A percentile compares a stretch with the other conserved stretches of the same genome.
Evolutionary conservation across 2,888 invertebrate species (phyloP).

Genomic region (Pyrochroa serraticornis): DNA sequence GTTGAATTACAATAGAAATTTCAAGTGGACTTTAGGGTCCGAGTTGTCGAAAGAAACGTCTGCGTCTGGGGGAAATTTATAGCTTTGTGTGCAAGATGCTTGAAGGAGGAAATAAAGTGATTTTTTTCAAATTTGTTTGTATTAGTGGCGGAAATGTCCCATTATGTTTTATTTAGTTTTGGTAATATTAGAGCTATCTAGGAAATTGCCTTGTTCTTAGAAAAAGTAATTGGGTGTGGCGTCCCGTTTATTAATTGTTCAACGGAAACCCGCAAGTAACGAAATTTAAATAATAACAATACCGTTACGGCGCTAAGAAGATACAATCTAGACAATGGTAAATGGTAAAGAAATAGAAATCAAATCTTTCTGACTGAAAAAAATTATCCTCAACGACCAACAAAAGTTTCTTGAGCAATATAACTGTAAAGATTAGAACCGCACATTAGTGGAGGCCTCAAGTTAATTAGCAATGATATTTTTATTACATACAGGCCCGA

Average conservation of each 20-base stretch:
- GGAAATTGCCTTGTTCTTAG: slow-evolving; percentile 1
- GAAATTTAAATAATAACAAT: slow-evolving; percentile 31
- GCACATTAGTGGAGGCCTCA: too few species aligned
- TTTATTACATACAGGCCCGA: too few species aligned
- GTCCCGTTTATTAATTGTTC: slow-evolving; percentile 38
- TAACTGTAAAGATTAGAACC: too few species aligned
- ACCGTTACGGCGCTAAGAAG: slow-evolving; percentile 26
- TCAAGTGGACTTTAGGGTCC: too few species aligned
- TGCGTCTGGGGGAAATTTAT: slow-evolving; percentile 10
- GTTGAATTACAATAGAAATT: too few species aligned
- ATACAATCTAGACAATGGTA: slow-evolving; percentile 1
- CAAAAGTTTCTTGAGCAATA: too few species aligned
- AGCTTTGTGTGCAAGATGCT: not conserved
- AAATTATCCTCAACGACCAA: too few species aligned
- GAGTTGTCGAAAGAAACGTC: not conserved
- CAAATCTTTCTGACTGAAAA: too few species aligned
- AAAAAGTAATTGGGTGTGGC: slow-evolving; percentile 34
- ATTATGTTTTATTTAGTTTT: slow-evolving; percentile 14
- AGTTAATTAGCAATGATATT: too few species aligned
- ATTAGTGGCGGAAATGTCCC: slow-evolving; percentile 17
- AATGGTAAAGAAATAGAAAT: too few species aligned
- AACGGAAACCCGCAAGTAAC: slow-evolving; percentile 30
- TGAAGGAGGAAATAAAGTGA: slow-evolving; percentile 8
- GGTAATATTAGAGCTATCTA: not conserved
- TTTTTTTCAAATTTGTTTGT: slow-evolving; percentile 17